Evolutionary conservation across 1,140 invertebrate genomes (phyloP), one percentile per base, ranked within the genome.

Genomic region (Zaprionus lachaisei): DNA sequence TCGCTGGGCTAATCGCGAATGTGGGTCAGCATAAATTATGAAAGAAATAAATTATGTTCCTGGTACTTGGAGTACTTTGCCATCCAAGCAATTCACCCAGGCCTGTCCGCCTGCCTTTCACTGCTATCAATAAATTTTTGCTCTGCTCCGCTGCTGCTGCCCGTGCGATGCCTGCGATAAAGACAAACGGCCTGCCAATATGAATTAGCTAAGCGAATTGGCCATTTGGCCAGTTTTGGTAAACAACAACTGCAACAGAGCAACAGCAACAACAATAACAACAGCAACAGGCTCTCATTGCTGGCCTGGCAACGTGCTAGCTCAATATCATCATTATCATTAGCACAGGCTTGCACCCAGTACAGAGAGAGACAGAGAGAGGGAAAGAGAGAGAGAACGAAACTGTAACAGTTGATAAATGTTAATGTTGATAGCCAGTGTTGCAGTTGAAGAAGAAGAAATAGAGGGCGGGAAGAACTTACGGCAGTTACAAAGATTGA

Each of bases 391-490:
- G 51, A 57, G 61, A 65, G 24, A 57, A 47, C 64, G 68, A 77
- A 87, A 87, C 85, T 87, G 84, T 87, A 87, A 85, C 84, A 87
- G 84, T 87, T 89, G 84, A 89, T 89, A 89, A 89, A 89, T 89
- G 84, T 89, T 89, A 80, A 89, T 90, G 79, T 90, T 90, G 84
- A 89, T 89, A 90, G 85, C 66, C 76, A 81, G 64, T 65, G 61
- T 69, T 69, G 67, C 72, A 68, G 63, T 85, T 54, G 24, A 65
- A 68, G 61, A 58, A n/a, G 11, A 47, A 20, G 11, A 67, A 24
- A 38, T 41, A 62, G 24, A 47, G 26, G 15, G 38, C 5, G 9
- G 20, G 1, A 6, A 22, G 7, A 47, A n/a, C 15, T n/a, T 47
- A 9, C n/a, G 17, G 12, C 15, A 12, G 47, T 5, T 7, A 49